Base-by-base conservation (phyloP, 2,888 invertebrate species). In the Busseola fusca region DNA sequence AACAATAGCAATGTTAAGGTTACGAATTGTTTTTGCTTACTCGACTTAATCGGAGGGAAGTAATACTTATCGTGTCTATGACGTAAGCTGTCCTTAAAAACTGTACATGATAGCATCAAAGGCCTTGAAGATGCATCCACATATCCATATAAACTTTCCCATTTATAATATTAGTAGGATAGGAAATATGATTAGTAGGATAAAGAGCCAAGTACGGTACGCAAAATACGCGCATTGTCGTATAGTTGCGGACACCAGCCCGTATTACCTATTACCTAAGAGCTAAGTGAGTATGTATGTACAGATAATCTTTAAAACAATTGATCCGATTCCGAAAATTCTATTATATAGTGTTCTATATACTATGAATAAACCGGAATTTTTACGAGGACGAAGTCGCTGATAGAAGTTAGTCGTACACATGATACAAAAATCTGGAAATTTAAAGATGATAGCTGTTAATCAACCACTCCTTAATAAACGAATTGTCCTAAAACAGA, bases 1-100 rank as follows among this genome's bases (percentile, higher is more conserved):
- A 87, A 90, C 89, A 90, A 90, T 89, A 80, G 87, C 88, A 89
- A 87, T 89, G 89, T 89, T 87, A 88, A 89, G 88, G 89, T 87
- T 87, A 86, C 65, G 76, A 67, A 86, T 87, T 85, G 84, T 87
- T 83, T 85, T 84, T 81, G 84, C 71, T 78, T 72, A 74, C 75
- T 84, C 76, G 77, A 79, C 70, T 81, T 84, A 81, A 85, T 85
- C 74, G 72, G 71, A 67, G 76, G 76, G 81, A 81, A 81, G 84
- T 64, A 60, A 68, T 69, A 62, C 34, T 56, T 73, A 74, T 74
- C 71, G 75, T 42, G 18, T 10, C 34, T 73, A 74, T 84, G 80
- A 85, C 74, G 84, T 76, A 77, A 80, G 50, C 2, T 68, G 80
- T 78, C 80, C 82, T 78, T 81, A 76, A 25, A 27, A 69, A 65